A percentile compares a stretch with the other conserved stretches of the same genome.
Evolutionary conservation across 2,113 vertebrate species (phyloP).

Genomic region (Rhineura floridana): DNA sequence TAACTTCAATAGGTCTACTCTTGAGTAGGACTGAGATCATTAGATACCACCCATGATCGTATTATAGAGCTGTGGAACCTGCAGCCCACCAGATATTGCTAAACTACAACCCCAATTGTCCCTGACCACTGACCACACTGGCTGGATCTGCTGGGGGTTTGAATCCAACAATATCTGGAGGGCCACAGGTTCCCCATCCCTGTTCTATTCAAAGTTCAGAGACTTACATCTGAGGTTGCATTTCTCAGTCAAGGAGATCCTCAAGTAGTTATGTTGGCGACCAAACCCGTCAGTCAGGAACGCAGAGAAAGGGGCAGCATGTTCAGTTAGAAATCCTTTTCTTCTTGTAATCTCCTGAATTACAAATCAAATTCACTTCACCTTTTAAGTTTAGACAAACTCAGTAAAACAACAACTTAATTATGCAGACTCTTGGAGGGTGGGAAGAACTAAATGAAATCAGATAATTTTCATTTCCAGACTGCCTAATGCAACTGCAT

Average conservation of each 20-base stretch:
- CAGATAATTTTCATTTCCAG: background rate
- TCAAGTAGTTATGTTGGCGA: constrained; percentile 90
- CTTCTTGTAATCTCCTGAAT: constrained; percentile 70
- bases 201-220: background rate
- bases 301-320: constrained; percentile 82
- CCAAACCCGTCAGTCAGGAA: constrained; percentile 91
- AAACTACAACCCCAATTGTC: no score
- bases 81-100: no score
- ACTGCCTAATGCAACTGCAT: background rate
- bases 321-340: constrained; percentile 68
- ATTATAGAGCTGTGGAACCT: no score
- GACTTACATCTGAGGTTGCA: constrained; percentile 97
- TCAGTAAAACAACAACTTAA: background rate
- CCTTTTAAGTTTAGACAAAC: background rate
- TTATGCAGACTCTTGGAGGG: background rate
- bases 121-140: no score
- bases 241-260: constrained; percentile 96
- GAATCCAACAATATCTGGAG: no score
- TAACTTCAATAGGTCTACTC: no score
- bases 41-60: no score
- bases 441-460: background rate
- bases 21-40: no score
- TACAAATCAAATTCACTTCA: background rate
- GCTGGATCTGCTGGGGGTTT: no score
- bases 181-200: no score